Evolutionary conservation across 2,113 vertebrate genomes (phyloP), one percentile per base, ranked within the genome.

Genomic region (Gadus macrocephalus): DNA sequence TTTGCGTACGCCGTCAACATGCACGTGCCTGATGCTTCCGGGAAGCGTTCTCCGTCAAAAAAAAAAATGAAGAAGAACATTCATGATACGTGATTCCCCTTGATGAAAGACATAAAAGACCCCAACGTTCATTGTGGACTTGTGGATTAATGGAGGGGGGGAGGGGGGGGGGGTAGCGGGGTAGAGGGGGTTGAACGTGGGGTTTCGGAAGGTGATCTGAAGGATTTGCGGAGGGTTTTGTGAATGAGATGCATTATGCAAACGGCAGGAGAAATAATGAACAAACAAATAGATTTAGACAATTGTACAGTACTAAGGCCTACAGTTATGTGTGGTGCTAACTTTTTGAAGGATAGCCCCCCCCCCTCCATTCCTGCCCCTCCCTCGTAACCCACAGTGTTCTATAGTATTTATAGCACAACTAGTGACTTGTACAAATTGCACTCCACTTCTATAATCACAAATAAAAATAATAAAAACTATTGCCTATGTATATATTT

Each of bases 371-470:
- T 49, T 14, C 42, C 42, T 49, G 31, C 31, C 6, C 31, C 42
- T 14, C 42, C 42, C 42, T 1, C 2, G 42, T 49, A 49, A 12
- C 94, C 92, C 95, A 94, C 93, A 49, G 95, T 98, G 95, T 98
- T 99, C 95, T 95, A 98, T 98, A 98, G 96, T 98, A 97, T 98
- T 98, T 98, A 98, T 98, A 98, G 97, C 97, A 99, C 97, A 99
- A 98, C 94, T 97, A 97, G 95, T 96, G 95, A 97, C 95, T 95
- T 97, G 95, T 99, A 98, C 94, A 96, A 98, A 97, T 98, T 99
- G 96, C 96, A 98, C 96, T 98, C 95, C 89, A 96, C 97, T 98
- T 96, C 96, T 98, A 95, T 99, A 92, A 97, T 98, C 96, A 99
- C 94, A 96, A 89, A 98, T 95, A 95, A 96, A 91, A 97, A 95